Evolutionary conservation across 2,888 invertebrate genomes (phyloP), one percentile per base, ranked within the genome.

Genomic region (Gasteruption jaculator): DNA sequence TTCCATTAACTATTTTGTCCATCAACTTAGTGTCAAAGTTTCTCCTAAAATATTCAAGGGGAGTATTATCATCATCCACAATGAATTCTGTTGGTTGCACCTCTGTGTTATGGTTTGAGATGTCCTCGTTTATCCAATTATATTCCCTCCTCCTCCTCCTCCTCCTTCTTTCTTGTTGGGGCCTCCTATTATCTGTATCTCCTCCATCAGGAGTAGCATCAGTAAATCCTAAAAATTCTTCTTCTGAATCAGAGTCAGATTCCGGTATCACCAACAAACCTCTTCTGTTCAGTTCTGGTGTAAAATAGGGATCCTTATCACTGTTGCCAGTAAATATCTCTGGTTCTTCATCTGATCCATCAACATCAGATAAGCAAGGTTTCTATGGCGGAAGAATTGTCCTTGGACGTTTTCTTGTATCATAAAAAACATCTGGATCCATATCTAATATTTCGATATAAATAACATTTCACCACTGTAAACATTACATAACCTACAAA

Each of bases 151-250:
- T 20, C 10, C 21, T 19, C n/a, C 18, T 34, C 16, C 14, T 12
- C n/a, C n/a, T n/a, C n/a, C n/a, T n/a, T 35, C 25, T 19, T 15
- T 22, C 25, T 14, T 11, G 4, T 19, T 12, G n/a, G 8, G 6
- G 7, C 14, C 35, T 35, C 16, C 3, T 25, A 5, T 34, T 34
- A 2, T 20, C 11, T 20, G 5, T 15, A 6, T 8, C 11, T 8
- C 29, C 8, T 6, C 11, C 11, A 8, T 29, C 11, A 11, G 6
- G 29, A 14, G 29, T 29, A 15, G 24, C 16, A 24, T 6, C 14
- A 11, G n/a, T 24, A 22, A 16, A 25, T 24, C 35, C 10, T 15
- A 24, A n/a, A 24, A 12, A 16, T 35, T 31, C 32, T 35, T 35
- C 35, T 12, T 29, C 29, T 11, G 29, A 11, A 29, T 29, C 29